Evolutionary conservation across 2,113 vertebrate genomes (phyloP), one percentile per base, ranked within the genome.

Genomic region (Rhegmatorhina hoffmannsi): DNA sequence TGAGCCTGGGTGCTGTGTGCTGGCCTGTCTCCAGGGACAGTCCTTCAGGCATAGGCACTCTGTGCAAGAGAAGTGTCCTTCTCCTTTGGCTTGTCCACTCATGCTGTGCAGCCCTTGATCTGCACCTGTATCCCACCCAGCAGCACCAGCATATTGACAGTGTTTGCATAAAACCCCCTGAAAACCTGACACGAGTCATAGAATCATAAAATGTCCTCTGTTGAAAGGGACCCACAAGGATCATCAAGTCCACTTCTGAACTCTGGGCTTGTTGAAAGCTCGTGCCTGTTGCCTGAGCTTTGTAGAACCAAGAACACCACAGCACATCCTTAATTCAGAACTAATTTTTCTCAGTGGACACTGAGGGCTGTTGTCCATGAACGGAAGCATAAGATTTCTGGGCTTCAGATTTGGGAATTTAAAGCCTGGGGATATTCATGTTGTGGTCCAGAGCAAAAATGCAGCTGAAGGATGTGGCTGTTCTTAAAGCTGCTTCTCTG

Each of bases 351-450:
- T 53, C 40, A 17, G 23, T 36, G 55, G 28, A 7, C 49, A 29
- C 17, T 15, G 47, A 36, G 26, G 38, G 31, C 11, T 84, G 15
- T 38, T 4, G 3, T 52, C 47, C 4, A 3, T 24, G 38, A 59
- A 63, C 1, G 0, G 10, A 33, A 44, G 17, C 47, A 40, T 16
- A 0, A 7, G 14, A 7, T 49, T 25, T 64, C 47, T 28, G 10
- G 47, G 31, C 36, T 72, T 17, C 46, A 46, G 20, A 7, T 58
- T 17, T 82, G 44, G 38, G 38, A 74, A 49, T 53, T 53, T 29
- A 49, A 43, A 73, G n/a, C 43, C 53, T 58, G 36, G 38, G 55
- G 26, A 12, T 58, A 6, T n/a, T 63, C 31, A 2, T 38, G 26
- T 43, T 58, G 55, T 44, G 31, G 24, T 81, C 20, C 11, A 13